Conservation (phyloP, 2,113 vertebrate species). For the Plotosus lineatus region DNA sequence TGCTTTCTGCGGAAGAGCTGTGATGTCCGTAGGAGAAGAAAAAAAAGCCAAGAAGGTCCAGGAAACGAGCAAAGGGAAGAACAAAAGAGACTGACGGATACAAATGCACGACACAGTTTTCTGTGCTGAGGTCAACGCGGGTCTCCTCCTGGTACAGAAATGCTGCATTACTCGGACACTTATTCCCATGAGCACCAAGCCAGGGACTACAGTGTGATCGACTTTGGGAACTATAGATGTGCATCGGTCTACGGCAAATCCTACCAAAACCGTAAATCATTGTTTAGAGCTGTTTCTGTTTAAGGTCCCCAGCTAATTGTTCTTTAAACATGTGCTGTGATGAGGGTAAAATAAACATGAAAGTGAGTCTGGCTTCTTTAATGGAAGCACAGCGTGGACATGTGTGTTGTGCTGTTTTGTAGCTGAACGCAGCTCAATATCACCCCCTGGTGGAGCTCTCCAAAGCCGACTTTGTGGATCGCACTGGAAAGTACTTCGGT, state of each 20-base stretch:
- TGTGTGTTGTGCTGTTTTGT: no score
- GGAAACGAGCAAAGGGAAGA: conserved; percentile 23
- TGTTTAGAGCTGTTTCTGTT: not conserved
- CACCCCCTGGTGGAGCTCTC: conserved; percentile 47
- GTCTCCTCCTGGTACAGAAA: conserved; percentile 37
- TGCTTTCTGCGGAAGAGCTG: conserved; percentile 16
- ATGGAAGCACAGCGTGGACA: not conserved
- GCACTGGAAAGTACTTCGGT: not conserved
- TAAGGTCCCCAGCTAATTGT: conserved; percentile 3
- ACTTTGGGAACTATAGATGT: conserved; percentile 2
- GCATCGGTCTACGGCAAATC: not conserved
- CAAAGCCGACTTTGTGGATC: not conserved
- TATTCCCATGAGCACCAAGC: conserved; percentile 25
- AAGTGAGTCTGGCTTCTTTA: conserved; percentile 1
- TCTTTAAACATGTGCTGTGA: not conserved
- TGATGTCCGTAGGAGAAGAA: not conserved
- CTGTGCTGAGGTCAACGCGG: conserved; percentile 39
- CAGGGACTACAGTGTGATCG: conserved; percentile 13
- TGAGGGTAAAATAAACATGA: not conserved
- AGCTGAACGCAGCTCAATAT: conserved; percentile 38
- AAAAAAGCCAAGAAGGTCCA: conserved; percentile 12
- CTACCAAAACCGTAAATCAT: conserved; percentile 12
- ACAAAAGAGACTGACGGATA: conserved; percentile 44
- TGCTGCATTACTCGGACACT: conserved; percentile 15
- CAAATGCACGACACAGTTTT: conserved; percentile 46